These are phyloP conservation scores for Dicaeum eximium DNA, from an alignment of 2,113 vertebrate genomes.

Conservation along the genomic window DNA sequence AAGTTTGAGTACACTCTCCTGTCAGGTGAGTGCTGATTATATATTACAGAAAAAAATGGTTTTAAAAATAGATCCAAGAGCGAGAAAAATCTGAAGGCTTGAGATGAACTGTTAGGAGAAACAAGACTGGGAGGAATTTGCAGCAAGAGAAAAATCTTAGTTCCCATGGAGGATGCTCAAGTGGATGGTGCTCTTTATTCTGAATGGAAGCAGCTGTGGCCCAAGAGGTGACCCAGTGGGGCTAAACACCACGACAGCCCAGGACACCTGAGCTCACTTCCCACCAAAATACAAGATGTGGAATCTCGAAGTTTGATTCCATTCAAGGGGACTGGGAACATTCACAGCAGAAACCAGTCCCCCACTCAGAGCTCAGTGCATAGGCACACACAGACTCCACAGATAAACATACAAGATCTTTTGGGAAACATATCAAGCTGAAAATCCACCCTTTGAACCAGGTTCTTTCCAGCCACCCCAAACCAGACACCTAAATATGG, in stretches of 20 bases:
- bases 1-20: background rate
- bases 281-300: background rate
- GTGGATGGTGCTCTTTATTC: background rate
- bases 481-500: background rate
- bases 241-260: background rate
- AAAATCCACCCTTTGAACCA: background rate
- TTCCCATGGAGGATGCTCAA: background rate
- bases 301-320: background rate
- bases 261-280: background rate
- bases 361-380: background rate
- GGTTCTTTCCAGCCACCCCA: background rate
- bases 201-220: background rate
- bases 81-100: background rate
- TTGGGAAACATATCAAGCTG: background rate
- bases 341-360: background rate
- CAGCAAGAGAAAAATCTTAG: background rate
- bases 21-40: constrained; percentile 42
- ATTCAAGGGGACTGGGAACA: background rate
- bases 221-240: background rate
- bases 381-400: background rate
- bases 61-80: constrained; percentile 39
- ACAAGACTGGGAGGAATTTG: background rate
- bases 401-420: background rate
- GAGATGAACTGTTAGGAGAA: background rate
- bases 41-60: background rate